Percentiles rank a stretch among this genome's conserved stretches.
These are phyloP conservation scores for Centropyge bicolor DNA, from an alignment of 2,797 vertebrate genomes.

Conservation along the genomic window DNA sequence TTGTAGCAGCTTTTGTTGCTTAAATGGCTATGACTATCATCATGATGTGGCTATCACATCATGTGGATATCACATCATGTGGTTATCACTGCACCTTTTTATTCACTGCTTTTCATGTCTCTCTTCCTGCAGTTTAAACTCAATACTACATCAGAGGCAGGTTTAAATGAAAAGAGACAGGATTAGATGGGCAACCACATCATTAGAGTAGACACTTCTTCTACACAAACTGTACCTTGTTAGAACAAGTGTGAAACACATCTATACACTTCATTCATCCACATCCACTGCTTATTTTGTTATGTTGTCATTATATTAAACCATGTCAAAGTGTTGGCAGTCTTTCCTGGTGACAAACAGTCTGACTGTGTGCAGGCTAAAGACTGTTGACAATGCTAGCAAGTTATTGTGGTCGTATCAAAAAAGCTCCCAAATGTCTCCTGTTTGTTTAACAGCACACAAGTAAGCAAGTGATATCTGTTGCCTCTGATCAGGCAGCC, in stretches of 20 bases:
- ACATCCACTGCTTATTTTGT: background rate
- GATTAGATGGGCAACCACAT: background rate
- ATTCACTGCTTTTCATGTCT: background rate
- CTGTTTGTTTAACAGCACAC: constrained; percentile 2
- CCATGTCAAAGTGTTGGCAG: constrained; percentile 2
- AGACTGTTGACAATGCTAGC: constrained; percentile 9
- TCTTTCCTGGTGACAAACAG: background rate
- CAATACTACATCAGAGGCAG: background rate
- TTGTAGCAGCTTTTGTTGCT: background rate
- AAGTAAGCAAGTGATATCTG: background rate
- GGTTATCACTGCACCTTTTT: background rate
- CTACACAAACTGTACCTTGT: background rate
- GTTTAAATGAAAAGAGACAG: background rate
- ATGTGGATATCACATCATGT: too few species aligned
- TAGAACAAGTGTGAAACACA: constrained; percentile 9
- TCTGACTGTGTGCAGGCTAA: background rate
- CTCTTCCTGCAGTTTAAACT: background rate
- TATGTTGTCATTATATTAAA: constrained; percentile 10
- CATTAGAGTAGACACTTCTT: background rate
- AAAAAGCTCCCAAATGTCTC: constrained; percentile 8
- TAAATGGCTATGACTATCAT: background rate
- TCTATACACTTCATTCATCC: constrained; percentile 4
- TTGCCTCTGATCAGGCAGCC: background rate
- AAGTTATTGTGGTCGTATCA: background rate
- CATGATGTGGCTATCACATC: too few species aligned